These are phyloP conservation scores for Malthinus seriepunctatus DNA, from an alignment of 2,888 invertebrate species.

Conservation along the genomic window DNA sequence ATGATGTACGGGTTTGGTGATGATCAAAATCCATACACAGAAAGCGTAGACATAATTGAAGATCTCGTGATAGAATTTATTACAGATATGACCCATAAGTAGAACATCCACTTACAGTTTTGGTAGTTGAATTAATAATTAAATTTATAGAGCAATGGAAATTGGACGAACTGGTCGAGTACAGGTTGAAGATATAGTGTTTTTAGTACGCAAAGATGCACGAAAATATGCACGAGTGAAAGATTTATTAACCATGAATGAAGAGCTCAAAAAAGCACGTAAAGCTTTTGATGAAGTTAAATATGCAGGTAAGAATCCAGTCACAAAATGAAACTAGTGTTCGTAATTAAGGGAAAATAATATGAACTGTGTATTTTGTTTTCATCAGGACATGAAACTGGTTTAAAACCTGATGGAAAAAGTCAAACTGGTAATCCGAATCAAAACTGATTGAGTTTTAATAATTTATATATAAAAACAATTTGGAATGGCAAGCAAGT, in stretches of 20 bases:
- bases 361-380: no score
- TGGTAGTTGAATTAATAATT: not conserved
- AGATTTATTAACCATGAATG: slow-evolving; percentile 97
- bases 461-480: no score
- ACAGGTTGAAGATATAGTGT: slow-evolving; percentile 98
- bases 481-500: no score
- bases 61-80: slow-evolving; percentile 98
- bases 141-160: slow-evolving; percentile 83
- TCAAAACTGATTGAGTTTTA: no score
- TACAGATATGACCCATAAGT: slow-evolving; percentile 88
- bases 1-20: slow-evolving; percentile 99
- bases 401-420: no score
- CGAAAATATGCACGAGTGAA: slow-evolving; percentile 97
- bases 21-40: slow-evolving; percentile 98
- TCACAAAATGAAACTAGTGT: slow-evolving; percentile 43
- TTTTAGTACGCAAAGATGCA: slow-evolving; percentile 91
- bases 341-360: not conserved
- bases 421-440: no score
- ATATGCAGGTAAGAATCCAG: slow-evolving; percentile 76
- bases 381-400: no score
- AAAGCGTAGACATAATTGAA: slow-evolving; percentile 96
- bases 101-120: slow-evolving; percentile 34
- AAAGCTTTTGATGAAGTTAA: slow-evolving; percentile 99
- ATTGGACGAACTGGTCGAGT: slow-evolving; percentile 95
- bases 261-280: slow-evolving; percentile 96